A percentile compares a stretch with the other conserved stretches of the same genome.
Conservation (phyloP, 2,888 invertebrate genomes). For the Acanthosepion pharaonis region DNA sequence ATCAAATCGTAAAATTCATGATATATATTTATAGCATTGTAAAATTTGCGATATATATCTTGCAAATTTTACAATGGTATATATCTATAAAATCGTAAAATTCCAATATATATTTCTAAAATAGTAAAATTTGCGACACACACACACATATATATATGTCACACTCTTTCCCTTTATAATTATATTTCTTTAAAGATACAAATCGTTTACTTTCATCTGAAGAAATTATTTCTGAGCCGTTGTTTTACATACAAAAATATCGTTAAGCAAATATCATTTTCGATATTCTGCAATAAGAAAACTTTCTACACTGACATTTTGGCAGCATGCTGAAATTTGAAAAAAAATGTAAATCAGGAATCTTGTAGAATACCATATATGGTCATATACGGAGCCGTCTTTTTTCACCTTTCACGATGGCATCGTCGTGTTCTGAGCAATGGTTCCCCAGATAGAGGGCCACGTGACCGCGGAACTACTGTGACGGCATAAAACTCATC, state of each 20-base stretch:
- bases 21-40: no score
- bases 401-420: not conserved
- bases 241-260: not conserved
- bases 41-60: no score
- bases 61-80: no score
- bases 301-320: not conserved
- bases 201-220: not conserved
- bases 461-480: not conserved
- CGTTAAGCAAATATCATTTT: not conserved
- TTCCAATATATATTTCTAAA: no score
- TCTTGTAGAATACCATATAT: conserved; percentile 22
- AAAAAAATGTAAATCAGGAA: not conserved
- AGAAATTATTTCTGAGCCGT: not conserved
- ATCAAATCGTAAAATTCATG: no score
- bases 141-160: no score
- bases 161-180: not conserved
- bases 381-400: not conserved
- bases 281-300: not conserved
- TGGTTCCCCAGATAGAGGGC: not conserved
- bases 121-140: no score
- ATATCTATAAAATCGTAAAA: no score
- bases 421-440: not conserved
- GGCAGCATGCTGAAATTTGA: not conserved
- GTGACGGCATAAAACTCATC: not conserved
- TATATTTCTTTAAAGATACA: not conserved